These are phyloP conservation scores for Elanoides forficatus DNA, from an alignment of 2,113 vertebrate species.

Conservation along the genomic window DNA sequence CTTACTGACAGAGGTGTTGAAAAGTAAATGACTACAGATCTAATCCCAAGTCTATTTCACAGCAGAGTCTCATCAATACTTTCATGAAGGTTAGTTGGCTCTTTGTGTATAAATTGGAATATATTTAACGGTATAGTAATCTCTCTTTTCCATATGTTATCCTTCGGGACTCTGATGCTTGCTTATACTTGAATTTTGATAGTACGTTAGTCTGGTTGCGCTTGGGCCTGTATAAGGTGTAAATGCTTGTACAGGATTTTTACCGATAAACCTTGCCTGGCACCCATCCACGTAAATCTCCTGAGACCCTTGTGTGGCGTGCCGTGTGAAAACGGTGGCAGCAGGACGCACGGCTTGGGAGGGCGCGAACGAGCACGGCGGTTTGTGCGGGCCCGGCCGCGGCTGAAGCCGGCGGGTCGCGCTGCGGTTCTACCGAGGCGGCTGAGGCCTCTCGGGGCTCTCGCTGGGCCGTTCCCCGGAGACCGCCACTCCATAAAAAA, in stretches of 20 bases:
- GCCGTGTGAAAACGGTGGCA: background rate
- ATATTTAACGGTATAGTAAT: fast-evolving
- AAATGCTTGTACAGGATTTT: background rate
- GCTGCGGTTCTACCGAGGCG: background rate
- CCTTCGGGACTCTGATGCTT: background rate
- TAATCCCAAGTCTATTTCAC: background rate
- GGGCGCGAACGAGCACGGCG: background rate
- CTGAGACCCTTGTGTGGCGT: fast-evolving
- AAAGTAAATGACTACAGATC: background rate
- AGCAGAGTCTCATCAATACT: background rate
- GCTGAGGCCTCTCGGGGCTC: background rate
- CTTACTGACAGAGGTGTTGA: background rate
- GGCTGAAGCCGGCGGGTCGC: no score
- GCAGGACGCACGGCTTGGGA: fast-evolving
- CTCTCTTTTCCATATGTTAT: background rate
- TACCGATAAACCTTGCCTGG: background rate
- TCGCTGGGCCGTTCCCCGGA: background rate
- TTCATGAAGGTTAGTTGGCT: fast-evolving
- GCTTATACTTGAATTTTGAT: no score
- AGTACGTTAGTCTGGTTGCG: fast-evolving
- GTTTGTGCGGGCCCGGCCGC: fast-evolving
- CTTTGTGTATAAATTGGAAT: fast-evolving
- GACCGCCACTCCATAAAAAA: background rate
- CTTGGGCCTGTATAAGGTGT: background rate
- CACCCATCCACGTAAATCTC: fast-evolving